phyloP scores from a whole-genome alignment of 2,888 invertebrate genomes.

The Diachrysia chrysitis region DNA sequence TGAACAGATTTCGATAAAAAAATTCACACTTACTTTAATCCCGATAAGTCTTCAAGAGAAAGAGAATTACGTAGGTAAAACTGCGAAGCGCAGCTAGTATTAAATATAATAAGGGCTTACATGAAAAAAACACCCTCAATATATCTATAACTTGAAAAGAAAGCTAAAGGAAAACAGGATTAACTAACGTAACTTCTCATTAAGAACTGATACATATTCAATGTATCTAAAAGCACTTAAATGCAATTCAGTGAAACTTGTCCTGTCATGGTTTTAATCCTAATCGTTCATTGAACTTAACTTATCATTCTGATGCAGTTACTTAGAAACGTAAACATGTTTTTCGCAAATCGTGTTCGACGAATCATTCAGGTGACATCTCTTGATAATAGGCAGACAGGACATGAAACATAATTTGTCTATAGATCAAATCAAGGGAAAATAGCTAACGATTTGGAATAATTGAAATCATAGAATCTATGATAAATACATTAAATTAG shows the following conservation, averaged over 20 bases:
- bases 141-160: too few species aligned
- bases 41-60: too few species aligned
- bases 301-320: neutral
- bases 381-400: conserved; percentile 1
- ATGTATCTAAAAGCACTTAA: neutral
- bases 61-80: too few species aligned
- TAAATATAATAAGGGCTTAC: too few species aligned
- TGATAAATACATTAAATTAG: neutral
- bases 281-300: neutral
- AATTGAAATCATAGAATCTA: neutral
- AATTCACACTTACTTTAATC: too few species aligned
- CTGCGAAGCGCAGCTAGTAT: too few species aligned
- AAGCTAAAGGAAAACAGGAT: neutral
- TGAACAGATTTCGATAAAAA: too few species aligned
- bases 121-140: too few species aligned
- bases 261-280: neutral
- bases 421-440: neutral
- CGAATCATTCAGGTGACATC: conserved; percentile 1
- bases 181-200: neutral
- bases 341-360: neutral
- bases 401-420: neutral
- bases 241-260: neutral
- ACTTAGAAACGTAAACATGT: conserved; percentile 5
- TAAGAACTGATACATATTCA: neutral
- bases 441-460: neutral